Conservation (phyloP, 1,140 invertebrate species). For the Tetramorium simillimum region DNA sequence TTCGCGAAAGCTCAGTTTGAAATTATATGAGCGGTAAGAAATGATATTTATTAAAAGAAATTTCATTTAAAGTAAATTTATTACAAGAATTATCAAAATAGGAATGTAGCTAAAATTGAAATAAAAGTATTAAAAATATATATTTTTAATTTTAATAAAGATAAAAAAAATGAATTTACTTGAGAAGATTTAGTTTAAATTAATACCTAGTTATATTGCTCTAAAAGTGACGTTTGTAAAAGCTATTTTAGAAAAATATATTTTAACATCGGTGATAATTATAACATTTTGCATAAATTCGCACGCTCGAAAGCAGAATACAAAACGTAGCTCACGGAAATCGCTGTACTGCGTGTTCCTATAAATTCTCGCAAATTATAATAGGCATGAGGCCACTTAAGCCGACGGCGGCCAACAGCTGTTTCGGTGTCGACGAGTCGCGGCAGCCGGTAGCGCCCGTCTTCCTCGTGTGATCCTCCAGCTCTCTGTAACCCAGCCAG, state of each 20-base stretch:
- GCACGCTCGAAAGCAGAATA: background rate
- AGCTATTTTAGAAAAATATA: background rate
- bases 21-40: background rate
- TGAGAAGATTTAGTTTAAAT: no score
- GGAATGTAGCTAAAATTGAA: background rate
- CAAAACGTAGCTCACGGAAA: background rate
- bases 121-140: background rate
- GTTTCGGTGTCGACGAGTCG: slow-evolving; percentile 52
- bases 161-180: no score
- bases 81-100: background rate
- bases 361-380: slow-evolving; percentile 54
- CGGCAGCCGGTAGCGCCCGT: slow-evolving; percentile 52
- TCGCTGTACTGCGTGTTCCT: slow-evolving; percentile 5
- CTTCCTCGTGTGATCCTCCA: background rate
- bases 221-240: background rate
- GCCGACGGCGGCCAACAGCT: slow-evolving; percentile 57
- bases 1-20: background rate
- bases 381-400: slow-evolving; percentile 48
- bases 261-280: background rate
- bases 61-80: background rate
- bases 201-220: no score
- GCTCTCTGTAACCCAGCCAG: slow-evolving; percentile 36
- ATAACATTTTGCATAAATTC: background rate
- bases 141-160: background rate
- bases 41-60: background rate